A percentile compares a stretch with the other conserved stretches of the same genome.
phyloP scores from a whole-genome alignment of 30 jellyfish, hydroid and myxozoan genomes.

The Hydra vulgaris region DNA sequence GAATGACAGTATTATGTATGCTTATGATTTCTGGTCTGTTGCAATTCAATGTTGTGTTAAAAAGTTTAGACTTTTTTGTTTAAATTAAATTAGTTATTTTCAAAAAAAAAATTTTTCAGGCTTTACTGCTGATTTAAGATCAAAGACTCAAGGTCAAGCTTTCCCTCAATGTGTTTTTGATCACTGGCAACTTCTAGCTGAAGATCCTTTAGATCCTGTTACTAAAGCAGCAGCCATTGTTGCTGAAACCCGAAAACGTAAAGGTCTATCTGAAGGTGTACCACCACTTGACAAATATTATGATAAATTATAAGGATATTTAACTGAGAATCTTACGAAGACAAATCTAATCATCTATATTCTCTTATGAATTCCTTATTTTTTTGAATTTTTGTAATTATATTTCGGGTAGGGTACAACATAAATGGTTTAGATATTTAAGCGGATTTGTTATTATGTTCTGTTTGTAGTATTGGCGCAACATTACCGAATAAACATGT shows the following conservation, averaged over 20 bases:
- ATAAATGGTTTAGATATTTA: too few species aligned
- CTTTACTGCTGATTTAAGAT: conserved; percentile 95
- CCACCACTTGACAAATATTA: conserved; percentile 87
- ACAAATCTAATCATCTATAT: neutral
- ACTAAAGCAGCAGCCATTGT: conserved; percentile 71
- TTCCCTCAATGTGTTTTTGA: conserved; percentile 99
- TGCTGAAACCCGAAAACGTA: conserved; percentile 72
- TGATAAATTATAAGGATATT: conserved; percentile 68
- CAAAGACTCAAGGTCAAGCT: conserved; percentile 96
- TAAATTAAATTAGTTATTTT: too few species aligned
- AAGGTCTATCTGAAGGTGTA: conserved; percentile 82
- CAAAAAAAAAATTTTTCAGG: conserved; percentile 21
- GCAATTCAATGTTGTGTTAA: too few species aligned
- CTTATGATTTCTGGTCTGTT: neutral
- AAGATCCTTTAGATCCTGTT: conserved; percentile 54
- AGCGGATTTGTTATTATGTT: too few species aligned
- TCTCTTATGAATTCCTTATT: neutral
- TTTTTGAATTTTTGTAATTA: neutral
- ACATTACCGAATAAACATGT: too few species aligned
- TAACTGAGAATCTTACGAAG: neutral
- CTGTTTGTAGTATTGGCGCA: too few species aligned
- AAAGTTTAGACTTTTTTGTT: too few species aligned
- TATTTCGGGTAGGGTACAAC: neutral
- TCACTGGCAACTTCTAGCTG: conserved; percentile 92
- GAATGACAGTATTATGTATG: neutral